phyloP scores from a whole-genome alignment of 2,888 invertebrate species.

The Saturnia japonica region DNA sequence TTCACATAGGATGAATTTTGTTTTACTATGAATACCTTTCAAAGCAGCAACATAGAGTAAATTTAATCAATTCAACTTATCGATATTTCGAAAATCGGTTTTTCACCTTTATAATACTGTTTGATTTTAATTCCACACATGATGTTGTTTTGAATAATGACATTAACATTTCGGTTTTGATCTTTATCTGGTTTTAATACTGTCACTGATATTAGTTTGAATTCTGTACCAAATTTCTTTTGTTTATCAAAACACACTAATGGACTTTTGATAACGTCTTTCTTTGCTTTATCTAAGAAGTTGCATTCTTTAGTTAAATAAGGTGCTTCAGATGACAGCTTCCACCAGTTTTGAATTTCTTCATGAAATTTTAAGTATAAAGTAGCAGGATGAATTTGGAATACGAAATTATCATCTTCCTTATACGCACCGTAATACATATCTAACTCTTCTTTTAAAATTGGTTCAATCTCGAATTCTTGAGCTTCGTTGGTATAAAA shows the following conservation, averaged over 20 bases:
- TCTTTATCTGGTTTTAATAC: constrained; percentile 30
- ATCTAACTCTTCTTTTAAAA: constrained; percentile 43
- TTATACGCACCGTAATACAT: constrained; percentile 36
- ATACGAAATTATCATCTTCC: constrained; percentile 35
- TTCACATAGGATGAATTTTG: constrained; percentile 29
- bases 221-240: constrained; percentile 39
- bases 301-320: constrained; percentile 40
- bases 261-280: constrained; percentile 44
- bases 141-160: constrained; percentile 36
- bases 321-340: constrained; percentile 34
- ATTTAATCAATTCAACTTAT: constrained; percentile 27
- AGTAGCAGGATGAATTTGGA: constrained; percentile 46
- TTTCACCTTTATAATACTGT: too few species aligned
- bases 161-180: constrained; percentile 31
- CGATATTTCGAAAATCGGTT: constrained; percentile 26
- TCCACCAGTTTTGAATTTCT: constrained; percentile 55
- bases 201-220: constrained; percentile 30
- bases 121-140: constrained; percentile 43
- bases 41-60: constrained; percentile 42
- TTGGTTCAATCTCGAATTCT: constrained; percentile 41
- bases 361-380: constrained; percentile 49
- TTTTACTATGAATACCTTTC: constrained; percentile 29
- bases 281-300: constrained; percentile 43
- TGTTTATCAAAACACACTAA: constrained; percentile 41
- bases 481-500: constrained; percentile 50